Base-by-base conservation (phyloP, 2,113 vertebrate genomes). In the Onychorhynchus coronatus region DNA sequence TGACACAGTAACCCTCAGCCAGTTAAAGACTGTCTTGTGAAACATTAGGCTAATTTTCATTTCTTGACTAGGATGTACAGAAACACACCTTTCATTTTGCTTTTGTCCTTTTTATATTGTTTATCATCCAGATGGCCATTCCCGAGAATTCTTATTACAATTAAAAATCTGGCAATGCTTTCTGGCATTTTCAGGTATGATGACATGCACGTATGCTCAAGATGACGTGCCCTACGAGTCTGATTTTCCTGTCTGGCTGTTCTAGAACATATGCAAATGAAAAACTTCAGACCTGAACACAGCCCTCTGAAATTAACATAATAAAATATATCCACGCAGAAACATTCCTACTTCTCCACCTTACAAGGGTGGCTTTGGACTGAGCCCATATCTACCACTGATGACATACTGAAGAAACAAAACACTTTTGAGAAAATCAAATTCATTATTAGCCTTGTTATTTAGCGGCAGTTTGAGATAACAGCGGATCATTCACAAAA, bases 111-210 rank as follows among this genome's bases (percentile, higher is more conserved):
- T 83, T 80, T 20, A 68, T 15, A 58, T 75, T 84, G 31, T 30
- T 74, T 44, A 80, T 77, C 39, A 67, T 49, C 75, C 39, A 90
- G 75, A 58, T 62, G 86, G 78, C 21, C 62, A 70, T 37, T 93
- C 58, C 50, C 62, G 41, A 83, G 72, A 95, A 83, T 83, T 83
- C 50, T 55, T 77, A 58, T 25, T 90, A 87, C 33, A 52, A 83
- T 79, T 75, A 65, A 65, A 88, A 94, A 71, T 28, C 46, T 90
- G 75, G 75, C 79, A 79, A 47, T 9, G 17, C 37, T 95, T 93
- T 88, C 86, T 89, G 76, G 55, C 91, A 86, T 70, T 94, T 93
- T 88, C 76, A 94, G 63, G 56, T 50, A 93, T 1, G 59, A 77
- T 47, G 35, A 82, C 56, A 61, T 7, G 46, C 75, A 73, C 2